phyloP scores from a whole-genome alignment of 2,797 vertebrate species.

The Naso thynnoides region DNA sequence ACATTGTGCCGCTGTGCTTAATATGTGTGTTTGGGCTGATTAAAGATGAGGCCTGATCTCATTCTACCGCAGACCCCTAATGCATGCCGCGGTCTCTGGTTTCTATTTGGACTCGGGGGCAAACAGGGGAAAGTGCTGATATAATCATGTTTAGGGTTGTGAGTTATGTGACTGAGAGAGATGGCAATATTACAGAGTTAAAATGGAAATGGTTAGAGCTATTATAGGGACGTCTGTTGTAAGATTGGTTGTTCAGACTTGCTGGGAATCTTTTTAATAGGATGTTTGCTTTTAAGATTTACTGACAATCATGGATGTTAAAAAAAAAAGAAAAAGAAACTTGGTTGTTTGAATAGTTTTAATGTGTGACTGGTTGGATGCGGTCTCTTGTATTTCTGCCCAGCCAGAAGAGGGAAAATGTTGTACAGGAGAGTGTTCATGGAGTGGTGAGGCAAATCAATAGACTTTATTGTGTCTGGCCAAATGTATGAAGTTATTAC shows the following conservation, averaged over 20 bases:
- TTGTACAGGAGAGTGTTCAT: constrained; percentile 42
- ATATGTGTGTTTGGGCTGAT: constrained; percentile 76
- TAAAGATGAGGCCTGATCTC: constrained; percentile 74
- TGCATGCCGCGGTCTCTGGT: constrained; percentile 65
- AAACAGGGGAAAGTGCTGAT: constrained; percentile 76
- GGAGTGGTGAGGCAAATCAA: constrained; percentile 59
- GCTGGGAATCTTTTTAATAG: constrained; percentile 32
- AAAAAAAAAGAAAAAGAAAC: too few relatives aligned
- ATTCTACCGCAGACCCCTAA: constrained; percentile 74
- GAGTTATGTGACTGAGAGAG: constrained; percentile 52
- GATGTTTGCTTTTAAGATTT: constrained; percentile 49
- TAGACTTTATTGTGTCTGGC: constrained; percentile 66
- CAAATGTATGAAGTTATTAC: constrained; percentile 73
- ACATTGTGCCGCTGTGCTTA: constrained; percentile 71
- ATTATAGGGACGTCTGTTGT: constrained; percentile 32
- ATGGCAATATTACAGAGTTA: constrained; percentile 54
- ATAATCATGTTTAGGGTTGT: constrained; percentile 68
- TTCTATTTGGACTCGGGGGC: constrained; percentile 64
- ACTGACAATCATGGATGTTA: constrained; percentile 12
- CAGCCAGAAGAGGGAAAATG: constrained; percentile 25
- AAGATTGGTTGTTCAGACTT: constrained; percentile 44
- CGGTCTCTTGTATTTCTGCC: constrained; percentile 10
- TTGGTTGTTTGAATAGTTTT: constrained; percentile 28
- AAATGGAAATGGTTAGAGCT: constrained; percentile 46
- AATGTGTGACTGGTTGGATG: constrained; percentile 22